Conservation (phyloP, 2,113 vertebrate genomes). For the Fukomys damarensis region DNA sequence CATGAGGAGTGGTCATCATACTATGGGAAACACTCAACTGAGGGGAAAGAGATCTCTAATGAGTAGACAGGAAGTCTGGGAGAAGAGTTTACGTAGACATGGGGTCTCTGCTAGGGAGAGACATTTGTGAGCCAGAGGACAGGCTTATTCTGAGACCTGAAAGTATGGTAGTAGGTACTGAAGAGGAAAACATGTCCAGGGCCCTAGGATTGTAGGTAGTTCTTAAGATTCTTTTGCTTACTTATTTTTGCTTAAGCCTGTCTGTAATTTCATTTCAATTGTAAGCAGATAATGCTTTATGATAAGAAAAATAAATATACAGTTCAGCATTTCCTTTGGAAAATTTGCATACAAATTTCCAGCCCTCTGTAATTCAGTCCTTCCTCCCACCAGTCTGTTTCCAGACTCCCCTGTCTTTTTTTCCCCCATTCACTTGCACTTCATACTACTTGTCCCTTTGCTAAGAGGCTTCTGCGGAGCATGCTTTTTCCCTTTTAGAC, state of each 20-base stretch:
- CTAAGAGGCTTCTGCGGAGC: neutral
- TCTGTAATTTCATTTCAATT: slow-evolving; percentile 45
- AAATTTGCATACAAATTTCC: neutral
- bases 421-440: neutral
- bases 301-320: slow-evolving; percentile 41
- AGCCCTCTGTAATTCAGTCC: neutral
- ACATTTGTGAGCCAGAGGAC: neutral
- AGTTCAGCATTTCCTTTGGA: slow-evolving; percentile 55
- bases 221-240: neutral
- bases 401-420: neutral
- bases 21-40: neutral
- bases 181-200: neutral
- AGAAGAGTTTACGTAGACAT: fast-evolving
- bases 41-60: neutral
- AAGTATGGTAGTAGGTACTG: neutral
- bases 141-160: slow-evolving; percentile 15
- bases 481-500: neutral
- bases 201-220: neutral
- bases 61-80: neutral
- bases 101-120: neutral
- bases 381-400: neutral
- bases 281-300: slow-evolving; percentile 39
- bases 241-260: slow-evolving; percentile 30
- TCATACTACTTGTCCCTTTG: neutral
- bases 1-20: neutral